Base-by-base conservation (phyloP, 2,113 vertebrate genomes). In the Chrysochloris asiatica region DNA sequence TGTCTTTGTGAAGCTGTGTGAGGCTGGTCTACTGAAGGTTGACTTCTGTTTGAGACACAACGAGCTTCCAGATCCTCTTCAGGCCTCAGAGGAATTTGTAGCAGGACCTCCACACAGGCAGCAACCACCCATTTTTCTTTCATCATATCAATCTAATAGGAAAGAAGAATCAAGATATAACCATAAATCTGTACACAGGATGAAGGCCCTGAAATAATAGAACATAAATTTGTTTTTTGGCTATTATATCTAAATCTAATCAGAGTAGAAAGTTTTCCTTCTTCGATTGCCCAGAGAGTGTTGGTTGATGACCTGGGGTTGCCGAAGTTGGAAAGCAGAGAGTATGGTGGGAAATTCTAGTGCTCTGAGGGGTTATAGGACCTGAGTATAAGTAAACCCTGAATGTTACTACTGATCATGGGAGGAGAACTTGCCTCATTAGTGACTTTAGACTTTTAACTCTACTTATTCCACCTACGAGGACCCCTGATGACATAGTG, bases 111-210 rank as follows among this genome's bases (percentile, higher is more conserved):
- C 48, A 92, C 78, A 0, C 82, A 14, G 1, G 89, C 82, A 28
- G 33, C 24, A 1, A 95, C 86, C 4, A 80, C 16, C 83, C 92
- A 94, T 9, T 76, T 80, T 56, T 94, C 94, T 2, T 48, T 87
- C 78, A 94, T 52, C 26, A 47, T 9, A 19, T 94, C 38, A 4
- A 92, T 59, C 90, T 95, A 79, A 45, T 16, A 7, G 41, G 43
- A 38, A 52, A 26, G 17, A 88, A 28, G 6, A 28, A 17, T 12
- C 8, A 19, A 38, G 52, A 45, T 16, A 0, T 9, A 26, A 5
- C 7, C 10, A 28, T 16, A 10, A 24, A 22, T 83, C n/a, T 72
- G 61, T 12, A 63, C 61, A 63, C 9, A 12, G 33, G 59, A 50
- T 50, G 8, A 47, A 13, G 8, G 24, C 24, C 3, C 11, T 41